Percentiles rank a stretch among this genome's conserved stretches.
phyloP scores from a whole-genome alignment of 1,140 invertebrate genomes.

The Leucophenga varia region DNA sequence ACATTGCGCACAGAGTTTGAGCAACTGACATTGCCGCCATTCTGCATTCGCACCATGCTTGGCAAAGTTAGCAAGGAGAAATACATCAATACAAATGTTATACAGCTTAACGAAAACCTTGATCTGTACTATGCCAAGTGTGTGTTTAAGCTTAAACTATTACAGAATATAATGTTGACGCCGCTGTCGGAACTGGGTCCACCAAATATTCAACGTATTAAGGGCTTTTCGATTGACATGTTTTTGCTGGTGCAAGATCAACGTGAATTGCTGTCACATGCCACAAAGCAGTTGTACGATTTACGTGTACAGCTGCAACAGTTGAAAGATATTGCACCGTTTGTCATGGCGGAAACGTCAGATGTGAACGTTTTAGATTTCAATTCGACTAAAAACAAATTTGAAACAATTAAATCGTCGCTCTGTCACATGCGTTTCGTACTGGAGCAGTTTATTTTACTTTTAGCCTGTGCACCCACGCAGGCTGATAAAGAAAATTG shows the following conservation, averaged over 20 bases:
- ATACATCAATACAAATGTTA: slow-evolving; percentile 26
- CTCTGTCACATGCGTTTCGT: slow-evolving; percentile 30
- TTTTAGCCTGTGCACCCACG: slow-evolving; percentile 31
- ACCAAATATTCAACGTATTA: slow-evolving; percentile 78
- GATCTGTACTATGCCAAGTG: slow-evolving; percentile 52
- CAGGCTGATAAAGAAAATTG: slow-evolving; percentile 1
- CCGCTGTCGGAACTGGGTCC: slow-evolving; percentile 78
- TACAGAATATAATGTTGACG: slow-evolving; percentile 65
- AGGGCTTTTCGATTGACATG: slow-evolving; percentile 75
- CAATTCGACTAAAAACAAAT: slow-evolving; percentile 19
- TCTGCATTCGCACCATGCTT: slow-evolving; percentile 39
- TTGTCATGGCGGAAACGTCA: slow-evolving; percentile 1
- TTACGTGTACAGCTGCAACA: slow-evolving; percentile 46
- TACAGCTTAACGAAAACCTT: slow-evolving; percentile 42
- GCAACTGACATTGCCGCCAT: slow-evolving; percentile 39
- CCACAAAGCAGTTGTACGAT: slow-evolving; percentile 49
- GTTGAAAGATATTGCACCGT: slow-evolving; percentile 23
- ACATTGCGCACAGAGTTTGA: slow-evolving; percentile 49
- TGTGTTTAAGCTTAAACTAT: slow-evolving; percentile 57
- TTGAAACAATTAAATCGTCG: slow-evolving; percentile 22
- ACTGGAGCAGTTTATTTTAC: slow-evolving; percentile 33
- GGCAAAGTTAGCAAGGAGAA: slow-evolving; percentile 8
- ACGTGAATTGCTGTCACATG: slow-evolving; percentile 47
- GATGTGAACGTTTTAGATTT: slow-evolving; percentile 13
- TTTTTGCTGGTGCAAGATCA: slow-evolving; percentile 63